Conservation (phyloP, 2,113 vertebrate genomes). For the Leptodactylus fuscus region DNA sequence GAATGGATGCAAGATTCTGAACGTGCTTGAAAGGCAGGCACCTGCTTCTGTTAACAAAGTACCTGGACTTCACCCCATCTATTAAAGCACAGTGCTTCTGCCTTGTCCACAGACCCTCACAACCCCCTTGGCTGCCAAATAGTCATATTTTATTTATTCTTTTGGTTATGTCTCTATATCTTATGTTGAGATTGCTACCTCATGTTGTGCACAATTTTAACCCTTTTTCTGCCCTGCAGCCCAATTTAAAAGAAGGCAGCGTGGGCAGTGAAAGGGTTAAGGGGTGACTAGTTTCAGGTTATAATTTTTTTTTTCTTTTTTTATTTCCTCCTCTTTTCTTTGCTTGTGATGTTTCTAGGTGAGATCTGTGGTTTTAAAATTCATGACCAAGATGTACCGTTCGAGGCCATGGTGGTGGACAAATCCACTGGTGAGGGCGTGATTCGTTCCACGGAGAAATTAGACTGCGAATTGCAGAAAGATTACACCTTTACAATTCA, state of each 20-base stretch:
- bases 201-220: not conserved
- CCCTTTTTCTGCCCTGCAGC: not conserved
- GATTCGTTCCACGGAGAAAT: slow-evolving; percentile 90
- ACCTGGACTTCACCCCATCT: slow-evolving; percentile 81
- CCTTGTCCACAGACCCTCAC: slow-evolving; percentile 89
- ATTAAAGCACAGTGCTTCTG: slow-evolving; percentile 80
- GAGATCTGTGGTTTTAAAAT: slow-evolving; percentile 99
- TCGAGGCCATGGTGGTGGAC: slow-evolving; percentile 96
- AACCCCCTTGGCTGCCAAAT: slow-evolving; percentile 84
- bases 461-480: slow-evolving; percentile 97
- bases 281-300: fast-evolving
- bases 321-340: not conserved
- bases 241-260: not conserved
- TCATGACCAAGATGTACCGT: slow-evolving; percentile 93
- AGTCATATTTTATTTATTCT: slow-evolving; percentile 48
- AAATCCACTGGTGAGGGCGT: slow-evolving; percentile 94
- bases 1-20: slow-evolving; percentile 94
- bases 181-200: slow-evolving; percentile 6
- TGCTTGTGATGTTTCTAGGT: slow-evolving; percentile 71
- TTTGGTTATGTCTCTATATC: slow-evolving; percentile 57
- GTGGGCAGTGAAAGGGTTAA: slow-evolving; percentile 30
- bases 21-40: slow-evolving; percentile 91
- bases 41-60: slow-evolving; percentile 80
- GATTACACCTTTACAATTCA: slow-evolving; percentile 96
- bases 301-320: not conserved